Evolutionary conservation across 2,113 vertebrate genomes (phyloP).

Genomic region (Meleagris gallopavo): DNA sequence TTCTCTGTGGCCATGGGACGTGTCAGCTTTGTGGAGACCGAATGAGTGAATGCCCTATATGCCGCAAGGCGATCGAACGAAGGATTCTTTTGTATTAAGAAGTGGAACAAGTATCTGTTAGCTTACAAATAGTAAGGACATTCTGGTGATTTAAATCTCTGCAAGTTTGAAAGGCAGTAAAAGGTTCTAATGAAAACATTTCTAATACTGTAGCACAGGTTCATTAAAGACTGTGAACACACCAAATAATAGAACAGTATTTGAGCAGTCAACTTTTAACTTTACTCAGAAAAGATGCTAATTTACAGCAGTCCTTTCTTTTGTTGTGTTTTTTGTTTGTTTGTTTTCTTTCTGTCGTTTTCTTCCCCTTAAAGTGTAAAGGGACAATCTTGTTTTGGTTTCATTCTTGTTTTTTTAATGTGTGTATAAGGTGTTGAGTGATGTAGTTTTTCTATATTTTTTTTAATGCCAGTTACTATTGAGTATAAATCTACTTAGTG

Average conservation of each 20-base stretch:
- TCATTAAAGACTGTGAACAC: constrained; percentile 58
- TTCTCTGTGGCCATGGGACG: constrained; percentile 97
- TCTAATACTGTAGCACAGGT: constrained; percentile 64
- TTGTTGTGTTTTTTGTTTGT: no score
- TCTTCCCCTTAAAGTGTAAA: constrained; percentile 41
- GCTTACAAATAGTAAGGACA: neutral
- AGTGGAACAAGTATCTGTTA: constrained; percentile 25
- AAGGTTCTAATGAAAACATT: constrained; percentile 61
- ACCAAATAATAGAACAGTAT: constrained; percentile 66
- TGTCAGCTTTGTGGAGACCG: constrained; percentile 98
- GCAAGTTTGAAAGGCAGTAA: constrained; percentile 10
- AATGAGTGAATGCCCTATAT: constrained; percentile 99
- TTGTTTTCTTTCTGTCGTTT: neutral
- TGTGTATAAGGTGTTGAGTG: constrained; percentile 39
- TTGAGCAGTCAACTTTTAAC: constrained; percentile 59
- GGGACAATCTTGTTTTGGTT: constrained; percentile 60
- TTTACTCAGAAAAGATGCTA: constrained; percentile 37
- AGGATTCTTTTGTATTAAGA: constrained; percentile 95
- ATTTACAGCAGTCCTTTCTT: constrained; percentile 11
- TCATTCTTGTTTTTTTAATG: constrained; percentile 26
- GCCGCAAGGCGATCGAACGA: constrained; percentile 97
- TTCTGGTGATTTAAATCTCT: constrained; percentile 25
- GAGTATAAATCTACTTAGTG: constrained; percentile 7
- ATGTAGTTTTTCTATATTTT: neutral
- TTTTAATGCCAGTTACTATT: constrained; percentile 17